Evolutionary conservation across 2,888 invertebrate genomes (phyloP).

Genomic region (Dexiosoma caninum): DNA sequence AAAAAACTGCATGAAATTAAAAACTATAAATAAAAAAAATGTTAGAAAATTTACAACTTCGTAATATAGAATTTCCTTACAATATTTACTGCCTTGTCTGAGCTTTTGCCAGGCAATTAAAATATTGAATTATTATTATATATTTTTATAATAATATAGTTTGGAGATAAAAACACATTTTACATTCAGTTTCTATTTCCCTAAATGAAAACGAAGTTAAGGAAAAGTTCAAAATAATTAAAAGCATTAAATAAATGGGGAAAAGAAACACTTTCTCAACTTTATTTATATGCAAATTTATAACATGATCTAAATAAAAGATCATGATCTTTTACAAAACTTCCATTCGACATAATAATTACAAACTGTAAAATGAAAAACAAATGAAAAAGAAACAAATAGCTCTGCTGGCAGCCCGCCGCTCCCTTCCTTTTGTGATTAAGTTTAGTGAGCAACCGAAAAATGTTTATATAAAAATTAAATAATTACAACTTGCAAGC

Average conservation of each 20-base stretch:
- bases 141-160: no score
- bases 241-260: not conserved
- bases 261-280: not conserved
- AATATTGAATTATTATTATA: no score
- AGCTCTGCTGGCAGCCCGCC: not conserved
- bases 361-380: not conserved
- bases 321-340: slow-evolving; percentile 1
- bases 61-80: no score
- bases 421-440: not conserved
- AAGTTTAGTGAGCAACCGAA: slow-evolving; percentile 37
- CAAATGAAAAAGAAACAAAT: not conserved
- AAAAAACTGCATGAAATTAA: no score
- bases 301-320: slow-evolving; percentile 12
- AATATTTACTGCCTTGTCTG: no score
- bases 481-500: slow-evolving; percentile 28
- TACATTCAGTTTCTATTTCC: not conserved
- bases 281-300: slow-evolving; percentile 1
- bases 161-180: no score
- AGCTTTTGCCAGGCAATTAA: no score
- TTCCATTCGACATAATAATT: slow-evolving; percentile 10
- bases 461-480: not conserved
- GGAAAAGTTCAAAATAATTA: slow-evolving; percentile 17
- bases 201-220: not conserved
- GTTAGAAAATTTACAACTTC: no score
- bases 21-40: no score